Evolutionary conservation across 2,797 vertebrate species (phyloP).

Genomic region (Gephyroberyx darwinii): DNA sequence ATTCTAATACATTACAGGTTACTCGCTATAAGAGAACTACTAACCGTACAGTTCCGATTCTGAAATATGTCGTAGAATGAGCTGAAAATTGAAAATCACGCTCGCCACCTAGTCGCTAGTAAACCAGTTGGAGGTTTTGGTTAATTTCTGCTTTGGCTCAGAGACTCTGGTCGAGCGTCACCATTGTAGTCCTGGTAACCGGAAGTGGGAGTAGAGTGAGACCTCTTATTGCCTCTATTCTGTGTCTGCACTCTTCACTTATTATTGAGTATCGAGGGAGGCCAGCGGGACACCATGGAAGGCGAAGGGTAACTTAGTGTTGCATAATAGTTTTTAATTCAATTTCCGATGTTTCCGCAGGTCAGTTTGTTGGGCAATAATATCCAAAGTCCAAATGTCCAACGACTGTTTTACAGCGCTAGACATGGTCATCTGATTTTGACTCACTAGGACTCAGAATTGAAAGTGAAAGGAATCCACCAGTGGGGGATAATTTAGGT

Average conservation of each 20-base stretch:
- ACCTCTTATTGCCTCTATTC: neutral
- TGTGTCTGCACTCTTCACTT: conserved; percentile 9
- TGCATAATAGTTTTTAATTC: neutral
- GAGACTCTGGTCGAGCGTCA: too few species aligned
- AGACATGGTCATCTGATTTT: neutral
- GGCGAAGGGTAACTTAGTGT: neutral
- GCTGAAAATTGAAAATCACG: too few species aligned
- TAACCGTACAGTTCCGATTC: too few species aligned
- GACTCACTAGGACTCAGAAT: conserved; percentile 6
- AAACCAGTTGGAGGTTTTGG: too few species aligned
- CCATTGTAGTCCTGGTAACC: too few species aligned
- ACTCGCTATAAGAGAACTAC: too few species aligned
- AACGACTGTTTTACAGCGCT: fast-evolving
- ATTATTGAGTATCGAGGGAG: neutral
- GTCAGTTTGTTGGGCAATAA: neutral
- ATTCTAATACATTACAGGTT: too few species aligned
- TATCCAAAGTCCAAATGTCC: conserved; percentile 17
- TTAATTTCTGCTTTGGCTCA: too few species aligned
- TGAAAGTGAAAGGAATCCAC: conserved; percentile 70
- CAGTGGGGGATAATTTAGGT: fast-evolving
- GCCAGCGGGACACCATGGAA: fast-evolving
- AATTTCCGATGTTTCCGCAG: neutral
- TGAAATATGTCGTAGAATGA: too few species aligned
- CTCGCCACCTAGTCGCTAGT: too few species aligned
- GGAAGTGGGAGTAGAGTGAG: conserved; percentile 12